A percentile compares a stretch with the other conserved stretches of the same genome.
Conservation (phyloP, 2,888 invertebrate genomes). For the Gibbula magus region DNA sequence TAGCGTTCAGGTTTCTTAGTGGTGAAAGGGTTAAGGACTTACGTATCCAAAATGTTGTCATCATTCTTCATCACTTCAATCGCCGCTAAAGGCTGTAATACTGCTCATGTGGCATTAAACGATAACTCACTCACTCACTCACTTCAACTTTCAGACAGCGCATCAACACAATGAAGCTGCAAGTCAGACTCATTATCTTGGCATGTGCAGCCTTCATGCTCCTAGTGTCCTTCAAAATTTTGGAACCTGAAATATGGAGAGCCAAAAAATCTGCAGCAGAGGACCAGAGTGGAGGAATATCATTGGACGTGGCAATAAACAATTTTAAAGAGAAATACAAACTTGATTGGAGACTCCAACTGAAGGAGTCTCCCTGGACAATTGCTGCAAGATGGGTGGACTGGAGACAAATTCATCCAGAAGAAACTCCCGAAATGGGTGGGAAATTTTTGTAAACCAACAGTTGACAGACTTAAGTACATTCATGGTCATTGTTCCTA, state of each 20-base stretch:
- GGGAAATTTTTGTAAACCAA: constrained; percentile 24
- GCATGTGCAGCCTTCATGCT: constrained; percentile 40
- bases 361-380: constrained; percentile 62
- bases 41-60: no score
- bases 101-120: no score
- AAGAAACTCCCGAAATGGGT: constrained; percentile 63
- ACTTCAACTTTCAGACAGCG: neutral
- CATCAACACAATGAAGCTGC: constrained; percentile 2
- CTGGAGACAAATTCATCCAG: constrained; percentile 65
- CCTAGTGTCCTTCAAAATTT: constrained; percentile 54
- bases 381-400: constrained; percentile 71
- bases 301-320: constrained; percentile 36
- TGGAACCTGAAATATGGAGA: constrained; percentile 47
- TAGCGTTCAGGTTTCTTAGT: no score
- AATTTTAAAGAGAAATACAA: constrained; percentile 51
- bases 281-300: constrained; percentile 2
- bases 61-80: no score
- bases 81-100: no score
- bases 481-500: neutral
- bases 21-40: no score
- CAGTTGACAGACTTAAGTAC: neutral
- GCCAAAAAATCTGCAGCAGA: neutral
- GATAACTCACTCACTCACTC: no score
- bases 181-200: constrained; percentile 32
- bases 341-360: constrained; percentile 40